phyloP scores from a whole-genome alignment of 1,140 invertebrate genomes.

The Anagrus nilaparvatae region DNA sequence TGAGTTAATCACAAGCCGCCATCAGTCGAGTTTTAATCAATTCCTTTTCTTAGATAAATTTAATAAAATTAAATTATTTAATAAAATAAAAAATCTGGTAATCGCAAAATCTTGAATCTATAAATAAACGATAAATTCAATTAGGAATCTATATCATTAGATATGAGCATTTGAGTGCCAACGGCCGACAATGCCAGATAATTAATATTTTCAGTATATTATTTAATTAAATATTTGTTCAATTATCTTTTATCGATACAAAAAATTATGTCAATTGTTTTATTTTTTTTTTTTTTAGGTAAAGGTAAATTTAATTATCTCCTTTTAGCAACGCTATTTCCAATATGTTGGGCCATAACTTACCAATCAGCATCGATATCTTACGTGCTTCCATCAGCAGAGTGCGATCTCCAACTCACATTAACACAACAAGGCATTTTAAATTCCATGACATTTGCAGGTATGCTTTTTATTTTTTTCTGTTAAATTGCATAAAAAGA shows the following conservation, averaged over 20 bases:
- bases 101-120: neutral
- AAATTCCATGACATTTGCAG: conserved; percentile 39
- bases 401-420: conserved; percentile 31
- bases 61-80: too few relatives aligned
- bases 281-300: conserved; percentile 17
- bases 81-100: too few relatives aligned
- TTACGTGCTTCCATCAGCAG: conserved; percentile 32
- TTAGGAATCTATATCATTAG: too few relatives aligned
- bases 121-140: neutral
- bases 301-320: conserved; percentile 37
- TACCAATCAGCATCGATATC: conserved; percentile 32
- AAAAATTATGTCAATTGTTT: neutral
- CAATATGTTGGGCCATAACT: conserved; percentile 29
- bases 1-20: too few relatives aligned
- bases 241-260: neutral
- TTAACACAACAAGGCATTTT: conserved; percentile 33
- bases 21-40: too few relatives aligned
- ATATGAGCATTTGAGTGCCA: too few relatives aligned
- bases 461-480: conserved; percentile 18
- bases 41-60: too few relatives aligned
- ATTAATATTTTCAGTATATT: neutral
- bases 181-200: too few relatives aligned
- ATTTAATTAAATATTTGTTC: neutral
- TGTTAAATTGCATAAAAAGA: too few relatives aligned
- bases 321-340: conserved; percentile 28